Evolutionary conservation across 2,888 invertebrate species (phyloP), one percentile per base, ranked within the genome.

Genomic region (Oithona nana): DNA sequence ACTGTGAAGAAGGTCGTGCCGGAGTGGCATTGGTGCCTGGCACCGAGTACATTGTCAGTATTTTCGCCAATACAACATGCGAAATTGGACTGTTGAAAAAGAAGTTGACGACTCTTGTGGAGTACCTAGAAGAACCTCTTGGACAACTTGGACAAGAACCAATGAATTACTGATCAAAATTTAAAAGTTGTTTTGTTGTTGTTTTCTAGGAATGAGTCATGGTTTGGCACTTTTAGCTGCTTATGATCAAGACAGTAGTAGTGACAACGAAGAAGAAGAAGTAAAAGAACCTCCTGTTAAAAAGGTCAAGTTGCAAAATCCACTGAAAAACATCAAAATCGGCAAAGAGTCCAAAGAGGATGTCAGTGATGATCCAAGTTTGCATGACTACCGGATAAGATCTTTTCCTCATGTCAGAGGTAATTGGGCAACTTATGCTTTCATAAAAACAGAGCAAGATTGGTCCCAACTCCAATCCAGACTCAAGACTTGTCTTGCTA

Each of bases 381-480:
- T 54, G 22, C 54, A 54, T 26, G 3, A 54, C 16, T 20, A 16
- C 26, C 54, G 54, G 2, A 26, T 54, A 24, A 20, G 54, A 26
- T 24, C 24, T 24, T 54, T 54, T 54, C 54, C 54, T 54, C 54
- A 54, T 26, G 54, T 54, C 24, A 54, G 26, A 54, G 54, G 54
- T 16, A 54, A 54, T 26, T 54, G 54, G 54, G 54, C 54, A 6
- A 54, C 24, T 26, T 54, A 24, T 24, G 54, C 26, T 26, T 54
- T 24, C n/a, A n/a, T n/a, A n/a, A n/a, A n/a, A n/a, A n/a, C n/a
- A n/a, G n/a, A n/a, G n/a, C n/a, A n/a, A n/a, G n/a, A n/a, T n/a
- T n/a, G n/a, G n/a, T n/a, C n/a, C n/a, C n/a, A n/a, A n/a, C n/a
- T n/a, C n/a, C n/a, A n/a, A n/a, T n/a, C n/a, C n/a, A n/a, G n/a